Conservation (phyloP, 2,113 vertebrate genomes). For the Craseonycteris thonglongyai region DNA sequence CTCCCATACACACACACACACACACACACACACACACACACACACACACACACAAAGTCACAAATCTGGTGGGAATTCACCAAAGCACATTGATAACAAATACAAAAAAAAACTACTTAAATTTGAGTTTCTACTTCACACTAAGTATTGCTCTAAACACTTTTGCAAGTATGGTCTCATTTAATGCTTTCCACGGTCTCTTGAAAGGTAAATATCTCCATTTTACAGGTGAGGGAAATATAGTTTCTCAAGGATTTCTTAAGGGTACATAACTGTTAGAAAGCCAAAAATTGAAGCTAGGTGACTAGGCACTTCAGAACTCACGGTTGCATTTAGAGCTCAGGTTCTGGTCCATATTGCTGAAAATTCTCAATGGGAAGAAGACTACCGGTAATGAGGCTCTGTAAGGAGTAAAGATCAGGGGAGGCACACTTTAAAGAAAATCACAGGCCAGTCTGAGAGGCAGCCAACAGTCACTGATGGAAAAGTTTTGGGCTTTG, state of each 20-base stretch:
- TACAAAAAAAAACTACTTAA: not conserved
- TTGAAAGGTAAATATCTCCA: not conserved
- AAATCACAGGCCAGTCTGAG: not conserved
- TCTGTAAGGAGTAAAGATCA: not conserved
- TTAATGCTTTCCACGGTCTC: not conserved
- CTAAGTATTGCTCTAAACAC: not conserved
- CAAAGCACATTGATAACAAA: not conserved
- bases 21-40: no score
- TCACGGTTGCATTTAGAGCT: not conserved
- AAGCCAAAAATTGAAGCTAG: not conserved
- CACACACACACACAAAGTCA: no score
- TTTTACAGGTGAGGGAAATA: not conserved
- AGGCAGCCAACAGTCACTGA: not conserved
- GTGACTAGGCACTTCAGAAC: not conserved
- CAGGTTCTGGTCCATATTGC: not conserved
- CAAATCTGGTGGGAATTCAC: not conserved
- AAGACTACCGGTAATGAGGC: not conserved
- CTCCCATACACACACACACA: no score
- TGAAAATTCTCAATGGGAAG: not conserved
- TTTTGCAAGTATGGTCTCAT: not conserved
- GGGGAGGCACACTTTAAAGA: not conserved
- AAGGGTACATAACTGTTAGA: not conserved
- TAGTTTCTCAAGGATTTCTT: not conserved
- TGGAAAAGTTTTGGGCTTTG: not conserved
- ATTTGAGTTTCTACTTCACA: not conserved